Base-by-base conservation (phyloP, 2,888 invertebrate genomes). In the Agrilus biguttatus region DNA sequence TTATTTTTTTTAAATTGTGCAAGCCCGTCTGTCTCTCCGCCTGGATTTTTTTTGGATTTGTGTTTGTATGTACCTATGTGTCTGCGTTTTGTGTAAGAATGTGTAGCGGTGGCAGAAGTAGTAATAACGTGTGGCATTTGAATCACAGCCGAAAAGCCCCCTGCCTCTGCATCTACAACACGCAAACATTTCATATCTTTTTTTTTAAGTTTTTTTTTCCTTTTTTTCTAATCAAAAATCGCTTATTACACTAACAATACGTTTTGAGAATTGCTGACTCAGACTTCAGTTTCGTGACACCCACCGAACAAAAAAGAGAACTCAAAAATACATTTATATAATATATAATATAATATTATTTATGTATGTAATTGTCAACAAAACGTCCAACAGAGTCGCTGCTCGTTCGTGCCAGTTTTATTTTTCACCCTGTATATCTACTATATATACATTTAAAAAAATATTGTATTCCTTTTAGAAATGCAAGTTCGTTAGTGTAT, bases 261-360 rank as follows among this genome's bases (percentile, higher is more conserved):
- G 63, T 64, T 64, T 63, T 65, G 66, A 67, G 67, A 66, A 66
- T 65, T 66, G 65, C 65, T 65, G 65, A 61, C 62, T 67, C 67
- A 67, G 67, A 67, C 67, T 67, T 67, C 61, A 63, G 61, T 60
- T 61, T 61, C 59, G 63, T 64, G 63, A 62, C 59, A 60, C 53
- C 57, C 58, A 44, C 49, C 47, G 46, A 50, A 48, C 46, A 45
- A 49, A 45, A 45, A 46, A 41, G 40, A 42, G 42, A 45, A 28
- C 28, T 28, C 3, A 28, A 28, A 28, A 28, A 28, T 28, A 28
- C 10, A 28, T 28, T 10, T 28, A 28, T 28, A 5, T 28, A 23
- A 28, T 28, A 28, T 10, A 23, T 23, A 23, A 19, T 19, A 19
- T 19, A 19, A 19, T 19, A 19, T 19, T 23, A n/a, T 23, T 23